These are phyloP conservation scores for Callimorpha dominula DNA, from an alignment of 2,888 invertebrate genomes.

Conservation along the genomic window DNA sequence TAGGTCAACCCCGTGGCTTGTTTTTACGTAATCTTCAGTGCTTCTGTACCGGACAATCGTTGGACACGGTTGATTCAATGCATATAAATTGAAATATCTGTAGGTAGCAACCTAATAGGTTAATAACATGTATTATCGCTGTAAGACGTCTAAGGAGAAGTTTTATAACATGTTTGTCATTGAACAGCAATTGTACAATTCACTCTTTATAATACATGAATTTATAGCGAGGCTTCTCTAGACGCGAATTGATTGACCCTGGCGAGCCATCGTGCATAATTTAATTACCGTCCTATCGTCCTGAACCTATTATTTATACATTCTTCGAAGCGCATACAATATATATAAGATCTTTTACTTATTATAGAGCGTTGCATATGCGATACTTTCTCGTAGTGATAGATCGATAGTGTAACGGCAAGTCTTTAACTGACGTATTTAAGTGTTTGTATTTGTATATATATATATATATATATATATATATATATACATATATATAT, in stretches of 20 bases:
- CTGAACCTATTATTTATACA: background rate
- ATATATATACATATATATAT: too few relatives aligned
- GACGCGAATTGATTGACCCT: constrained; percentile 19
- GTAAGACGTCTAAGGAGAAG: constrained; percentile 5
- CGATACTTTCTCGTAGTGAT: background rate
- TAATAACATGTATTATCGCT: constrained; percentile 5
- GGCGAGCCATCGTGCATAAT: constrained; percentile 16
- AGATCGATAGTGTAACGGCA: background rate
- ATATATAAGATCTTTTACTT: background rate
- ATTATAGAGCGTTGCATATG: background rate
- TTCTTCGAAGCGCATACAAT: background rate
- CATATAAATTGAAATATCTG: constrained; percentile 13
- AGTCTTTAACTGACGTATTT: background rate
- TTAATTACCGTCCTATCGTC: constrained; percentile 9
- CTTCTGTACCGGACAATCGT: background rate
- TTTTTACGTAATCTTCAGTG: constrained; percentile 21
- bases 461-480: too few relatives aligned
- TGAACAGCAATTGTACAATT: constrained; percentile 18
- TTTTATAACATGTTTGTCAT: constrained; percentile 18
- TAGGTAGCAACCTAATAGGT: constrained; percentile 10
- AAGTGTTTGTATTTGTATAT: too few relatives aligned
- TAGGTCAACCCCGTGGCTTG: constrained; percentile 37
- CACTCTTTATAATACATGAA: constrained; percentile 1
- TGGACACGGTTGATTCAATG: constrained; percentile 3
- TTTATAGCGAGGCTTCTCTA: constrained; percentile 18